Evolutionary conservation across 2,797 vertebrate species (phyloP).

Genomic region (Centropyge bicolor): DNA sequence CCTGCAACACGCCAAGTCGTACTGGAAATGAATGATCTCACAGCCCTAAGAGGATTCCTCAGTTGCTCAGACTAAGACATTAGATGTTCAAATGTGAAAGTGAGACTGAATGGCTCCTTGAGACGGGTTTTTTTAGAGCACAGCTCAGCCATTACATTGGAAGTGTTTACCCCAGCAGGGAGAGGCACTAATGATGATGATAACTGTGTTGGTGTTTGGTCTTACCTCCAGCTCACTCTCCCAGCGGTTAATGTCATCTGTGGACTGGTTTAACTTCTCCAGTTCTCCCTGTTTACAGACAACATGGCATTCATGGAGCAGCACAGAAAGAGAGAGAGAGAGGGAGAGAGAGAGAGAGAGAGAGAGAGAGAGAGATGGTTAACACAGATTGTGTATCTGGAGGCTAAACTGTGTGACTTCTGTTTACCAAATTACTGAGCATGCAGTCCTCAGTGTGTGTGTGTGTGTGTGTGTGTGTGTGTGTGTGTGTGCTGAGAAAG

Average conservation of each 20-base stretch:
- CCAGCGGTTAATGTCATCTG: conserved; percentile 96
- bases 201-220: background rate
- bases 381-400: conserved; percentile 22
- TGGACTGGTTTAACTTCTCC: conserved; percentile 98
- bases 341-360: background rate
- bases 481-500: conserved; percentile 1
- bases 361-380: background rate
- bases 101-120: background rate
- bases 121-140: background rate
- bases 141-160: background rate
- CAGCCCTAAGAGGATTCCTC: background rate
- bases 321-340: background rate
- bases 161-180: conserved; percentile 37
- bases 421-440: conserved; percentile 45
- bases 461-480: conserved; percentile 27
- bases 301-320: conserved; percentile 38
- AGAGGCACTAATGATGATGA: conserved; percentile 2
- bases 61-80: background rate
- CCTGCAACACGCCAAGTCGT: background rate
- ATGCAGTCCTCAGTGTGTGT: conserved; percentile 14
- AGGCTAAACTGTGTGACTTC: conserved; percentile 36
- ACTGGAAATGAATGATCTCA: background rate
- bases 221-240: conserved; percentile 97
- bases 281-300: conserved; percentile 91
- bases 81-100: background rate